Evolutionary conservation across 2,113 vertebrate genomes (phyloP).

Genomic region (Gambusia holbrooki): DNA sequence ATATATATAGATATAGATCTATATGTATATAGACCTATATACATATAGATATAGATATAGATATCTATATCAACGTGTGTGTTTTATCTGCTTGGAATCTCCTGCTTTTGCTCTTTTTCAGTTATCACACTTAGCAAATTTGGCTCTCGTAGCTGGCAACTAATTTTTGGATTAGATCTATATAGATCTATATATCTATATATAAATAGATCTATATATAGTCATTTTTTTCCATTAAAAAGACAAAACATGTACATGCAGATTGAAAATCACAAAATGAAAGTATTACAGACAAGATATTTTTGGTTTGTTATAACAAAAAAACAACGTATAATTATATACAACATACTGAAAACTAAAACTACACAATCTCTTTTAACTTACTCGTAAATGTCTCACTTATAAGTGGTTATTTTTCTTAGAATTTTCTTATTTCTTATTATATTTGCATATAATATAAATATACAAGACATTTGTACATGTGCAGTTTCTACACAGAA

Average conservation of each 20-base stretch:
- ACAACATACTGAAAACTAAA: constrained; percentile 2
- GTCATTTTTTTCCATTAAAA: not conserved
- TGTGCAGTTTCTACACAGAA: not conserved
- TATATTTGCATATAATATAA: not conserved
- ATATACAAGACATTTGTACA: constrained; percentile 23
- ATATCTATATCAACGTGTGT: not conserved
- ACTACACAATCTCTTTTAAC: constrained; percentile 8
- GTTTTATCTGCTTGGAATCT: constrained; percentile 42
- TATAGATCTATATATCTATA: too few relatives aligned
- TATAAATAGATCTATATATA: too few relatives aligned
- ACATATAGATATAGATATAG: too few relatives aligned
- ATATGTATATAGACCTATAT: too few relatives aligned
- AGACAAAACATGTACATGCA: not conserved
- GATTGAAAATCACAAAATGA: not conserved
- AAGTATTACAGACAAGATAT: too few relatives aligned
- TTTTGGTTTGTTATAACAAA: too few relatives aligned
- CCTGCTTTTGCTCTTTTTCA: constrained; percentile 68
- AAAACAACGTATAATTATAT: constrained; percentile 1
- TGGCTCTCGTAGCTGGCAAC: constrained; percentile 60
- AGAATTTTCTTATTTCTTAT: too few relatives aligned
- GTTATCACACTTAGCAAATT: constrained; percentile 67
- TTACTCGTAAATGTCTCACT: constrained; percentile 17
- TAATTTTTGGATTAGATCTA: constrained; percentile 49
- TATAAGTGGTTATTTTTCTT: too few relatives aligned
- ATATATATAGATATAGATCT: too few relatives aligned